These are phyloP conservation scores for Nyctibius bracteatus DNA, from an alignment of 2,113 vertebrate species.

Conservation along the genomic window DNA sequence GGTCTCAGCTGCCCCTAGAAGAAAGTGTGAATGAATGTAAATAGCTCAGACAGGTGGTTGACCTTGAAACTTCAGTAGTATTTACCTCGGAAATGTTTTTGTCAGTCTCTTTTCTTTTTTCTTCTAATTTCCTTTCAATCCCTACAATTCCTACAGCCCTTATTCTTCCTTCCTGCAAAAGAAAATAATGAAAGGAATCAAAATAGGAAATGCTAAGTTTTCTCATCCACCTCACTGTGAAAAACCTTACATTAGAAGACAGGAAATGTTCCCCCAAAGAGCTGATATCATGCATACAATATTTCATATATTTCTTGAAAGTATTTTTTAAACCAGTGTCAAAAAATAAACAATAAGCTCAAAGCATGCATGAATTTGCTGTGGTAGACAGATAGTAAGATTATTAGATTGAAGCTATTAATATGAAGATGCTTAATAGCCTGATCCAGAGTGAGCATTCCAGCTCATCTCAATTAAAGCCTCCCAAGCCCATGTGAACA, in stretches of 20 bases:
- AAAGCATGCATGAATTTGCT: neutral
- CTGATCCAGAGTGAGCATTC: neutral
- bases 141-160: constrained; percentile 96
- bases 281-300: neutral
- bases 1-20: neutral
- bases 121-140: constrained; percentile 96
- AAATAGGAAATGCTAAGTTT: constrained; percentile 65
- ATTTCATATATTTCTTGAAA: constrained; percentile 6
- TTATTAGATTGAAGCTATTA: neutral
- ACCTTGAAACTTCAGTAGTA: constrained; percentile 3
- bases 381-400: neutral
- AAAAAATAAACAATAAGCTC: neutral
- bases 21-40: constrained; percentile 15
- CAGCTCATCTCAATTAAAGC: neutral
- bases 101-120: constrained; percentile 98
- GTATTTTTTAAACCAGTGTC: neutral
- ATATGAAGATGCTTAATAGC: neutral
- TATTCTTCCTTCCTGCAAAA: constrained; percentile 86
- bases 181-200: constrained; percentile 38
- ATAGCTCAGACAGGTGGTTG: neutral
- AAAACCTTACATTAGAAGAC: neutral
- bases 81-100: constrained; percentile 98
- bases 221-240: neutral
- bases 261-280: neutral
- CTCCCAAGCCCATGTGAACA: neutral